phyloP scores from a whole-genome alignment of 2,797 vertebrate species.

The Lagodon rhomboides region DNA sequence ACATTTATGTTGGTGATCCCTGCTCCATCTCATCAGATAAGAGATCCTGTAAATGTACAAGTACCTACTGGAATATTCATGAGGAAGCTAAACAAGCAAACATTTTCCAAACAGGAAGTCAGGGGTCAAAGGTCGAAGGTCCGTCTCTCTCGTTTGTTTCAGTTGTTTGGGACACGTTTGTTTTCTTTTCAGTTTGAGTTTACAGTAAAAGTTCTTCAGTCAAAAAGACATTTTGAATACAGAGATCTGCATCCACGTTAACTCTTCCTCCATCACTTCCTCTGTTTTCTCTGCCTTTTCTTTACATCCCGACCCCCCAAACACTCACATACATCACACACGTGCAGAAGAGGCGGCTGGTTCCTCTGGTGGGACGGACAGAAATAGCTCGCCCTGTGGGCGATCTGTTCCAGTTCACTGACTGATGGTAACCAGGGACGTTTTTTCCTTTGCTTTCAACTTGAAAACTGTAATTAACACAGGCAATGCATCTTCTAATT shows the following conservation, averaged over 20 bases:
- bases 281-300: not conserved
- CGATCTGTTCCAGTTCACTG: constrained; percentile 55
- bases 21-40: too few species aligned
- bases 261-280: not conserved
- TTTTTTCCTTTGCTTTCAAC: constrained; percentile 41
- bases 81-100: not conserved
- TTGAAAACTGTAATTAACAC: constrained; percentile 44
- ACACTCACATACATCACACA: constrained; percentile 10
- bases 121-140: not conserved
- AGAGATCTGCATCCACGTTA: not conserved
- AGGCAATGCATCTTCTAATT: constrained; percentile 36
- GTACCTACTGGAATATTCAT: too few species aligned
- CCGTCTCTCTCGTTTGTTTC: not conserved
- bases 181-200: not conserved
- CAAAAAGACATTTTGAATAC: not conserved
- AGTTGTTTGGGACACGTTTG: not conserved
- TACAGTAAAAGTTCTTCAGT: not conserved
- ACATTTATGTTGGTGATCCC: too few species aligned
- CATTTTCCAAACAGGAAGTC: not conserved
- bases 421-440: constrained; percentile 43
- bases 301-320: not conserved
- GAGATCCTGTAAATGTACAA: too few species aligned
- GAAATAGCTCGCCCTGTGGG: constrained; percentile 64
- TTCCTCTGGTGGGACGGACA: constrained; percentile 36
- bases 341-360: constrained; percentile 11